Evolutionary conservation across 2,797 vertebrate species (phyloP).

Genomic region (Pangasius sanitwongsei): DNA sequence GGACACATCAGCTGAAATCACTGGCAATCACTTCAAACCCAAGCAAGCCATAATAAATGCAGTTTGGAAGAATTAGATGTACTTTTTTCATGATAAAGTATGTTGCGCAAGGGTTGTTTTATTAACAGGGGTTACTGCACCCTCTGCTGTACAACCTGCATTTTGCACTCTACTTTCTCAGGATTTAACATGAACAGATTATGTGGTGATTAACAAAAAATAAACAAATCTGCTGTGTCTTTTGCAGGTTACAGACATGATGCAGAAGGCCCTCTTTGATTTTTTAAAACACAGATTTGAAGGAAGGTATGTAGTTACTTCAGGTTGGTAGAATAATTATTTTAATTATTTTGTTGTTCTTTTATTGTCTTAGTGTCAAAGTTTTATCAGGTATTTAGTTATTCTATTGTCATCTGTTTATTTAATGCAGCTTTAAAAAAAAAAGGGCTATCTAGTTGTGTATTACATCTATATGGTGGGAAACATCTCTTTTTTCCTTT

Average conservation of each 20-base stretch:
- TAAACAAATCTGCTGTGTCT: not conserved
- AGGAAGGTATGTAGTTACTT: constrained; percentile 85
- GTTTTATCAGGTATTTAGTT: not conserved
- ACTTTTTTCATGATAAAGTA: not conserved
- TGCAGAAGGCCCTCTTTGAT: constrained; percentile 99
- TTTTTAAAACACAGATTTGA: constrained; percentile 99
- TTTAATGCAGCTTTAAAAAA: not conserved
- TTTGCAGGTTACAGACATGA: constrained; percentile 96
- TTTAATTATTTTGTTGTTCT: not conserved
- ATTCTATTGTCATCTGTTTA: not conserved
- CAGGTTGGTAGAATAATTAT: not conserved
- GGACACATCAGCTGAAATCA: not conserved
- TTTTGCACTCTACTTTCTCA: not conserved
- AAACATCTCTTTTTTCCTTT: constrained; percentile 36
- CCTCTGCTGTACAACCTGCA: constrained; percentile 35
- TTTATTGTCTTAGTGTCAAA: not conserved
- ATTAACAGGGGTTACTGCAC: constrained; percentile 10
- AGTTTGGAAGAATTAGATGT: not conserved
- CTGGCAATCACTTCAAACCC: not conserved
- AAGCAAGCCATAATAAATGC: not conserved
- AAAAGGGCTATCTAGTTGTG: not conserved
- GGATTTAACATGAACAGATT: not conserved
- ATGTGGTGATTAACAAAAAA: not conserved
- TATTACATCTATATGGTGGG: not conserved
- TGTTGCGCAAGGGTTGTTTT: not conserved